Base-by-base conservation (phyloP, 2,113 vertebrate species). In the Oncorhynchus gorbuscha region DNA sequence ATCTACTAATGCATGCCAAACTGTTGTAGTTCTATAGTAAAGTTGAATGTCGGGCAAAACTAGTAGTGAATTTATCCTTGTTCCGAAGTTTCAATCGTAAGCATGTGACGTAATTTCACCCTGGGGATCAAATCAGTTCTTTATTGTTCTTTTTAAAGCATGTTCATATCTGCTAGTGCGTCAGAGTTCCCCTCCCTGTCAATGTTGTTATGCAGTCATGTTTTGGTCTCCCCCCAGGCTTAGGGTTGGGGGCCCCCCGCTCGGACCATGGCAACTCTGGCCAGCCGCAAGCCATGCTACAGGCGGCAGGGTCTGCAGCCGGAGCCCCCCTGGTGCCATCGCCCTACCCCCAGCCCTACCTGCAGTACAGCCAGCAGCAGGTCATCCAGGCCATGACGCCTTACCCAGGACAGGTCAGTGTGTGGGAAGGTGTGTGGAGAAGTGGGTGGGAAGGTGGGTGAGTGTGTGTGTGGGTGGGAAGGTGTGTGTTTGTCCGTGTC, bases 371-470 rank as follows among this genome's bases (percentile, higher is more conserved):
- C 26, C 95, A 95, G 82, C 95, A 96, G 88, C 96, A 95, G 61
- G 91, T 97, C 92, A 94, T 97, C 87, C 95, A 95, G 85, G 91
- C 95, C 72, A 96, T 97, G 95, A 84, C 94, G 0, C 94, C 96
- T 64, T 97, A 97, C 77, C 90, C 94, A 4, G 96, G 95, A 58
- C 96, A 96, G 95, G 96, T 97, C 83, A 22, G 59, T 73, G n/a
- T 14, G 3, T 4, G 3, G 3, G 3, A 18, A 12, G 22, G 65
- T 14, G n/a, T n/a, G n/a, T n/a, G n/a, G n/a, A 7, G 6, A 35
- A 7, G 22, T 67, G 22, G 61, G 59, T 58, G 55, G 1, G 14
- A 18, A 5, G 16, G 20, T 62, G n/a, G 1, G 16, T 62, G n/a
- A 1, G 16, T 61, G 16, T 61, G 59, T 2, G n/a, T 22, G 22